phyloP scores from a whole-genome alignment of 2,888 invertebrate species.

The Drosophila picticornis region DNA sequence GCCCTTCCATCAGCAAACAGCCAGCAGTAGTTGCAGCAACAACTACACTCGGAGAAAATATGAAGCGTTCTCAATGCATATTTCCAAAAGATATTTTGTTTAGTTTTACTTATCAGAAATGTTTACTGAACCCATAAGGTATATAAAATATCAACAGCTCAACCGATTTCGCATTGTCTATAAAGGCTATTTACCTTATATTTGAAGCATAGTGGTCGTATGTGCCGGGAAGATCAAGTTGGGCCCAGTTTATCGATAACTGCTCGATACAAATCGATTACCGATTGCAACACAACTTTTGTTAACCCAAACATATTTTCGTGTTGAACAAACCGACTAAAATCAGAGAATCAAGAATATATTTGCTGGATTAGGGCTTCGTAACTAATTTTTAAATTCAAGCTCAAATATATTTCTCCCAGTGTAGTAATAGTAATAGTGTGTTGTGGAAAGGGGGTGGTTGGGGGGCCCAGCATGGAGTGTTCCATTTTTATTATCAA shows the following conservation, averaged over 20 bases:
- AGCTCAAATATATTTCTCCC: neutral
- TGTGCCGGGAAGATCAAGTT: too few relatives aligned
- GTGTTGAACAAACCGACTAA: too few relatives aligned
- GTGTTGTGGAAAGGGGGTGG: too few relatives aligned
- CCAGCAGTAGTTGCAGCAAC: constrained; percentile 30
- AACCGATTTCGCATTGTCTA: too few relatives aligned
- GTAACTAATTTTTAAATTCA: neutral
- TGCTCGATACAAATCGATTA: too few relatives aligned
- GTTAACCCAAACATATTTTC: too few relatives aligned
- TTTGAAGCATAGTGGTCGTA: too few relatives aligned
- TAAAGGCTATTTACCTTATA: too few relatives aligned
- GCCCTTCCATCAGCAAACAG: constrained; percentile 71
- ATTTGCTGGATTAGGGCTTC: too few relatives aligned
- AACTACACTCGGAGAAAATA: constrained; percentile 14
- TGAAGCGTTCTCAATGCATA: neutral
- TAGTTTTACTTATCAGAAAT: neutral
- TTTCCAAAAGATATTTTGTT: neutral
- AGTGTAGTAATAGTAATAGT: neutral
- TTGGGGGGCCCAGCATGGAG: neutral
- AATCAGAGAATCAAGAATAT: too few relatives aligned
- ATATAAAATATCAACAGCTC: neutral
- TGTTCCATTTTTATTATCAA: constrained; percentile 67
- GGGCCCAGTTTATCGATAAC: too few relatives aligned
- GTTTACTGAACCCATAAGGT: neutral
- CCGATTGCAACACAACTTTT: too few relatives aligned